Base-by-base conservation (phyloP, 2,113 vertebrate species). In the Notarius quadriscutis region DNA sequence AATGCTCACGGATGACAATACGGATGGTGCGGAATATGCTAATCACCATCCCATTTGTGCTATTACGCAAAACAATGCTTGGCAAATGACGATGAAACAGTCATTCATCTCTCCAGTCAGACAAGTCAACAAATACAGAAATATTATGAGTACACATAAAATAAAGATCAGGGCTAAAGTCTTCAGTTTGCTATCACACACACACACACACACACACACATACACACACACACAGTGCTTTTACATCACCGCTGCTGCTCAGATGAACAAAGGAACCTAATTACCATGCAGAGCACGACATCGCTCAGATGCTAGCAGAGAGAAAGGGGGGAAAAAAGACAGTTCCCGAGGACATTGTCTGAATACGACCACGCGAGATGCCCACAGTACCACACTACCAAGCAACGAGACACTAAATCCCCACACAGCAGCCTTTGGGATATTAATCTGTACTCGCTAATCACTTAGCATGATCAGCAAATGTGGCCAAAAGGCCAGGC, bases 271-370 rank as follows among this genome's bases (percentile, higher is more conserved):
- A 97, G 95, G 91, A 92, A 93, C 93, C 95, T 97, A 95, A 96
- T 97, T 97, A 95, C 93, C 94, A 97, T 96, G 95, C 96, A 79
- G 95, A 94, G 95, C 95, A 95, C 96, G 95, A 92, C 94, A 92
- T 94, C 94, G 91, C 95, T 96, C 95, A 95, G 95, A 95, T 95
- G 95, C 95, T 93, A 96, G 95, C 95, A 95, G 95, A 96, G 96
- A 94, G 93, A 27, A 27, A 67, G 34, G n/a, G 1, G 25, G 15
- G 22, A 60, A 57, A 53, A 74, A 41, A 58, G 78, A 86, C 9
- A 15, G 14, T 50, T 81, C 87, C 87, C 55, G 91, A 92, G 92
- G 94, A 95, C 96, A 94, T 95, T 95, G 95, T 95, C 93, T 91
- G 93, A 96, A 96, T 95, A 96, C 95, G 95, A 96, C 95, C 94